Conservation (phyloP, 1,140 invertebrate genomes). For the Halyomorpha halys region DNA sequence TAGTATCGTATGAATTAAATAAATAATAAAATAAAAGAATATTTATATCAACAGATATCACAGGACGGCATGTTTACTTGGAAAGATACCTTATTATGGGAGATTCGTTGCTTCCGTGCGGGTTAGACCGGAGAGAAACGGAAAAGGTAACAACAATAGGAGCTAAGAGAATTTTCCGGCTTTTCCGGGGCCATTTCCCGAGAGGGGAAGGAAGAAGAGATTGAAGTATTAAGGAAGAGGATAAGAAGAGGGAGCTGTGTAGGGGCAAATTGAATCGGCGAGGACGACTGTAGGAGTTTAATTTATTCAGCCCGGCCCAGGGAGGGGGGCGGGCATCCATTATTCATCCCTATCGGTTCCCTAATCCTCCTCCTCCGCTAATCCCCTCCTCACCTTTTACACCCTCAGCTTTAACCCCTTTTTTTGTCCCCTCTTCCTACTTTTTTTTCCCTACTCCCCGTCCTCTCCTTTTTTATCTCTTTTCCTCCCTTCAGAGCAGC, state of each 20-base stretch:
- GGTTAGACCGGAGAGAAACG: neutral
- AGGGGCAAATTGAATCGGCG: slow-evolving; percentile 7
- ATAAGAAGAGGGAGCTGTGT: neutral
- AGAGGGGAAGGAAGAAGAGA: neutral
- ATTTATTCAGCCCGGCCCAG: too few species aligned
- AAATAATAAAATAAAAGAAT: too few species aligned
- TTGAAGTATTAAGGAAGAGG: slow-evolving; percentile 1
- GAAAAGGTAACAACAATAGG: neutral
- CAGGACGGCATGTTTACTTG: too few species aligned
- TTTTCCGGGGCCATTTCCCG: neutral
- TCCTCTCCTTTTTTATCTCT: neutral
- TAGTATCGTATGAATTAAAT: too few species aligned
- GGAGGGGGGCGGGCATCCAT: neutral
- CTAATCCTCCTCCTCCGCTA: slow-evolving; percentile 2
- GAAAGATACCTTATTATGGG: too few species aligned
- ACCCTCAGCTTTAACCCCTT: slow-evolving; percentile 5
- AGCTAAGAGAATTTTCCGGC: too few species aligned
- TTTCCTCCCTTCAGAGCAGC: neutral
- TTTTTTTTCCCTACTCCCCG: neutral
- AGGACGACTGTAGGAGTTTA: too few species aligned
- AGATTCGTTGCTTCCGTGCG: too few species aligned
- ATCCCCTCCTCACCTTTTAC: slow-evolving; percentile 10
- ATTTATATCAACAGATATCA: too few species aligned
- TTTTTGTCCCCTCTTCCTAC: neutral
- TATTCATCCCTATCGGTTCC: slow-evolving; percentile 9